These are phyloP conservation scores for Agrochola lychnidis DNA, from an alignment of 2,888 invertebrate genomes.

Conservation along the genomic window DNA sequence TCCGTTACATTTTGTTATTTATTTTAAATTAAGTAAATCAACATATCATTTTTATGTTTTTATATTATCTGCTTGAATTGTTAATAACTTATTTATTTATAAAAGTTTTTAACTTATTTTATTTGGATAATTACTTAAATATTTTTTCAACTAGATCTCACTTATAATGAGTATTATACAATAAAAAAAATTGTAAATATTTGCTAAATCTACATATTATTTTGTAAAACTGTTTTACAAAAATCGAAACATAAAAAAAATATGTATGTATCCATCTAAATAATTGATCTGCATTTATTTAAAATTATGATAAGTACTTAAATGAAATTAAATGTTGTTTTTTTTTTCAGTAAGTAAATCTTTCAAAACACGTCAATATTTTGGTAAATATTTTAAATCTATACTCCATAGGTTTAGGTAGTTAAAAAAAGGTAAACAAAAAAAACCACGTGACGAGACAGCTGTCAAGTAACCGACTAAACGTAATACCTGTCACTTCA, in stretches of 20 bases:
- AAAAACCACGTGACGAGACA: no score
- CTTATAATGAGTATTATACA: not conserved
- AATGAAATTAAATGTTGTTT: no score
- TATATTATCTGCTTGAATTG: conserved; percentile 2
- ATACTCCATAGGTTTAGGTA: no score
- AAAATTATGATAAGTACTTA: no score
- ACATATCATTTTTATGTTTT: conserved; percentile 30
- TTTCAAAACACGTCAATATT: no score
- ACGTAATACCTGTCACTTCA: no score
- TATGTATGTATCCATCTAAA: not conserved
- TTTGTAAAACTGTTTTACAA: not conserved
- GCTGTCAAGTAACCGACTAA: no score
- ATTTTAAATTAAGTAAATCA: conserved; percentile 17
- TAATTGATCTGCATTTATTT: not conserved
- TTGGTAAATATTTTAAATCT: no score
- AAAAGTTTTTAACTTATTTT: not conserved
- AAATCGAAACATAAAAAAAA: not conserved
- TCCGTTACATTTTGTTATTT: not conserved
- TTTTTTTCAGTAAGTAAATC: no score
- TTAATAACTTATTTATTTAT: not conserved
- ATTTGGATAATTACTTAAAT: not conserved
- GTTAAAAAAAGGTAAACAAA: no score
- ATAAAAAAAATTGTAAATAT: not conserved
- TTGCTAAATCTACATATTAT: not conserved
- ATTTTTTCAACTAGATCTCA: conserved; percentile 25